These are phyloP conservation scores for Heterodera schachtii DNA, from an alignment of 1,140 invertebrate species.

Conservation along the genomic window DNA sequence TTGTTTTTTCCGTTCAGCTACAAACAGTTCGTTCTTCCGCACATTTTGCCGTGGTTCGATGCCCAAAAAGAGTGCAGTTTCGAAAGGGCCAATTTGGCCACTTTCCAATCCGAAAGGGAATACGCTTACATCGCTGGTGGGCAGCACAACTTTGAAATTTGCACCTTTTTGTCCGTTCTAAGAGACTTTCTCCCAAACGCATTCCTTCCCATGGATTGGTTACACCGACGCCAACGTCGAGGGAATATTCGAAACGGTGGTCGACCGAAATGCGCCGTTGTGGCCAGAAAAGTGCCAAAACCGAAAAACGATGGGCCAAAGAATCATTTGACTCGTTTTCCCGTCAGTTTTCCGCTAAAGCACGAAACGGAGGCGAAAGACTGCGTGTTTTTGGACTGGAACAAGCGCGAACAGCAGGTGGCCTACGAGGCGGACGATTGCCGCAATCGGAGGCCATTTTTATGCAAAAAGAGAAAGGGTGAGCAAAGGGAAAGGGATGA, in stretches of 20 bases:
- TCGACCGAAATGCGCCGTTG: slow-evolving; percentile 40
- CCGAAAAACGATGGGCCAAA: neutral
- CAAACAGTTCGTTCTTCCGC: slow-evolving; percentile 33
- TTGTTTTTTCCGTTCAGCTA: slow-evolving; percentile 32
- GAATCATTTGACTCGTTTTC: neutral
- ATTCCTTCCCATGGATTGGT: slow-evolving; percentile 49
- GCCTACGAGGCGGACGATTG: slow-evolving; percentile 47
- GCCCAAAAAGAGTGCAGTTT: slow-evolving; percentile 46
- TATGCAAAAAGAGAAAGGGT: slow-evolving; percentile 35
- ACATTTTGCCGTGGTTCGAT: slow-evolving; percentile 38
- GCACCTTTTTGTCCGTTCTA: slow-evolving; percentile 1
- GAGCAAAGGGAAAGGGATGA: neutral
- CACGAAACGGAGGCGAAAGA: slow-evolving; percentile 41
- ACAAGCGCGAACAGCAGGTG: slow-evolving; percentile 24
- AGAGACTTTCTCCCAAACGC: slow-evolving; percentile 36
- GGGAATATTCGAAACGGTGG: slow-evolving; percentile 38
- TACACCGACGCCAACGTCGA: slow-evolving; percentile 46
- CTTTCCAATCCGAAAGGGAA: slow-evolving; percentile 37
- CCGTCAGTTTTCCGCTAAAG: slow-evolving; percentile 40
- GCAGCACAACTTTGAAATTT: slow-evolving; percentile 13
- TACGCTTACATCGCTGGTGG: slow-evolving; percentile 43
- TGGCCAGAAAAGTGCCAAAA: slow-evolving; percentile 48
- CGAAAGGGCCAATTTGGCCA: slow-evolving; percentile 47
- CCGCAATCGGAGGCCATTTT: slow-evolving; percentile 37
- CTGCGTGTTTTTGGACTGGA: slow-evolving; percentile 52